Base-by-base conservation (phyloP, 1,140 invertebrate genomes). In the Euura saliciscinereae region DNA sequence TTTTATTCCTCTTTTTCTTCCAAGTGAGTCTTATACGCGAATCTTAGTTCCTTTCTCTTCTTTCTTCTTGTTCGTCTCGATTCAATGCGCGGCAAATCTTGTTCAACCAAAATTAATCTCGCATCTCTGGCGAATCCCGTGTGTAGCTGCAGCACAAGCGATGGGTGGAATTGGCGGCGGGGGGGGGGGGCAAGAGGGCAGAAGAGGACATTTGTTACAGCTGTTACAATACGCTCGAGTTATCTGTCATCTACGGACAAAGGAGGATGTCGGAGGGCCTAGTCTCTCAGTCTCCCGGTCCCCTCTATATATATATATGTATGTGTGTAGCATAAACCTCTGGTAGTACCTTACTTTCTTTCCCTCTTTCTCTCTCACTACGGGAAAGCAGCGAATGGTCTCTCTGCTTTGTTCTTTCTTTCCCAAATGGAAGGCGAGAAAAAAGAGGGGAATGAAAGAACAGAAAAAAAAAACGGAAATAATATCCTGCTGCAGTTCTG, bases 171-270 rank as follows among this genome's bases (percentile, higher is more conserved):
- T 6, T 51, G 11, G 46, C 46, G 46, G 43, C 7, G 65, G 7
- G 13, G 28, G 1, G 66, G 13, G 13, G 8, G 66, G 13, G 66
- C 6, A 43, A 13, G n/a, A 2, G 1, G 8, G 43, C 2, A 28
- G 66, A 67, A 42, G 8, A 42, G 6, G 13, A 59, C 51, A 59
- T 59, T 59, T 59, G 51, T 59, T 59, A 42, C 66, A 44, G 43
- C 66, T 67, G 66, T 67, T 42, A 67, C 43, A 67, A 67, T 67
- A 67, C 8, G 66, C 43, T 28, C 11, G 66, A 67, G 66, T 67
- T 67, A 67, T 67, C 66, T 67, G 43, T 67, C 66, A 67, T 67
- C 66, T 28, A 67, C 8, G 66, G 43, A 67, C 66, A 67, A 67
- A 67, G 43, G 11, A 66, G 42, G 66, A 67, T 8, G 66, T 8